phyloP scores from a whole-genome alignment of 2,797 vertebrate species.

The Nyctalus aviator region DNA sequence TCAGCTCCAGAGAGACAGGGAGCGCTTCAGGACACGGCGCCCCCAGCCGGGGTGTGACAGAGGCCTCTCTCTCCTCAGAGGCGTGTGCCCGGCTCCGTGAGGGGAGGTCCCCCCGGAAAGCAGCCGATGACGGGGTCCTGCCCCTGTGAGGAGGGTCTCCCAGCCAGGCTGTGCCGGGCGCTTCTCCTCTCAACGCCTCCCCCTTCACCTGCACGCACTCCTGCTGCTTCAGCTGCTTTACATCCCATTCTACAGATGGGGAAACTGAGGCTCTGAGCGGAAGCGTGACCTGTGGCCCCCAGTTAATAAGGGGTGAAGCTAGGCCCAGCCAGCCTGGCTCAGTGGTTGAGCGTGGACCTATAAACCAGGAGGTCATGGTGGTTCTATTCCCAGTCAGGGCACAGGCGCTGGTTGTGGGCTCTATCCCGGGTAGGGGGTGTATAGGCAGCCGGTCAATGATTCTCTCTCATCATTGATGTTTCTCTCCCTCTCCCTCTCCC shows the following conservation, averaged over 20 bases:
- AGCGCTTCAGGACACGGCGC: conserved; percentile 30
- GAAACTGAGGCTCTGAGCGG: background rate
- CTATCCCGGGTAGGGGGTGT: no score
- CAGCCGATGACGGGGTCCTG: no score
- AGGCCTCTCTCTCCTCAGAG: background rate
- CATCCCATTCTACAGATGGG: background rate
- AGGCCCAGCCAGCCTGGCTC: no score
- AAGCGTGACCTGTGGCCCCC: accelerated
- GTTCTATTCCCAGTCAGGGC: no score
- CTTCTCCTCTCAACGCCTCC: background rate
- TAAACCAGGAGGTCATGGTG: no score
- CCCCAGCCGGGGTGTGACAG: background rate
- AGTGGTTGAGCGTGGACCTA: no score
- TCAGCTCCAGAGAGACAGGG: conserved; percentile 47
- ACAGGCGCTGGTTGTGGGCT: no score
- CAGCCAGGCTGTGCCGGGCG: accelerated
- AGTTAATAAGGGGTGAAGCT: no score
- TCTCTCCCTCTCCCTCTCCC: no score
- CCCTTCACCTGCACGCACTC: background rate
- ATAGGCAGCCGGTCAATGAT: no score
- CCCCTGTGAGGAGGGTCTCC: background rate
- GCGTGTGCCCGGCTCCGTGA: background rate
- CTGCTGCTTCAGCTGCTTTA: background rate
- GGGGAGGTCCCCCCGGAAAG: background rate
- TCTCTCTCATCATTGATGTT: no score